Conservation (phyloP, 2,113 vertebrate species). For the Pantherophis guttatus region DNA sequence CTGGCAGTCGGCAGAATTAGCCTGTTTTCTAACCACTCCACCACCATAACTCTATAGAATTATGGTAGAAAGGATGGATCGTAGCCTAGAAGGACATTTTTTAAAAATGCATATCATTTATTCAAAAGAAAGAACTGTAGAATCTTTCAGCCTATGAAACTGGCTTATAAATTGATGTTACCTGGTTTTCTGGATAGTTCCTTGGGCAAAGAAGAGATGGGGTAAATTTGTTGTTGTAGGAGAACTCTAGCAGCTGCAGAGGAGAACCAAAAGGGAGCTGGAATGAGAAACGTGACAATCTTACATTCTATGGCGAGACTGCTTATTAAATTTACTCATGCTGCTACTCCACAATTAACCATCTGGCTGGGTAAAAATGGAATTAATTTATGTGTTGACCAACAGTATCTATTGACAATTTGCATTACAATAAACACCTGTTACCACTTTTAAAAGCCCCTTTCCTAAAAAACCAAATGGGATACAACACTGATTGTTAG, state of each 20-base stretch:
- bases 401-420: constrained; percentile 42
- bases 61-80: not conserved
- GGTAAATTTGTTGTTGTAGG: constrained; percentile 56
- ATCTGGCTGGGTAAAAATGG: constrained; percentile 64
- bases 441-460: constrained; percentile 49
- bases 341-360: constrained; percentile 62
- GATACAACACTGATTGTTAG: constrained; percentile 39
- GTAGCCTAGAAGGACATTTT: not conserved
- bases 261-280: constrained; percentile 44
- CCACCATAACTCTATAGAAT: no score
- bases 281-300: constrained; percentile 40
- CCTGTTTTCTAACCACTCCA: no score
- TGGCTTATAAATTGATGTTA: constrained; percentile 40
- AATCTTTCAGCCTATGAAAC: constrained; percentile 44
- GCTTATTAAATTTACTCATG: constrained; percentile 56
- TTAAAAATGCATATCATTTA: not conserved
- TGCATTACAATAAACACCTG: constrained; percentile 60
- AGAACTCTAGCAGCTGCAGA: constrained; percentile 21
- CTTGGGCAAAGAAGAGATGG: constrained; percentile 23
- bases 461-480: constrained; percentile 36
- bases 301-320: constrained; percentile 36
- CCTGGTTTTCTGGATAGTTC: constrained; percentile 32
- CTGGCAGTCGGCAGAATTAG: no score
- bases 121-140: constrained; percentile 33
- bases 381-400: constrained; percentile 71